phyloP scores from a whole-genome alignment of 1,140 invertebrate species.

The Zaprionus kolodkinae region DNA sequence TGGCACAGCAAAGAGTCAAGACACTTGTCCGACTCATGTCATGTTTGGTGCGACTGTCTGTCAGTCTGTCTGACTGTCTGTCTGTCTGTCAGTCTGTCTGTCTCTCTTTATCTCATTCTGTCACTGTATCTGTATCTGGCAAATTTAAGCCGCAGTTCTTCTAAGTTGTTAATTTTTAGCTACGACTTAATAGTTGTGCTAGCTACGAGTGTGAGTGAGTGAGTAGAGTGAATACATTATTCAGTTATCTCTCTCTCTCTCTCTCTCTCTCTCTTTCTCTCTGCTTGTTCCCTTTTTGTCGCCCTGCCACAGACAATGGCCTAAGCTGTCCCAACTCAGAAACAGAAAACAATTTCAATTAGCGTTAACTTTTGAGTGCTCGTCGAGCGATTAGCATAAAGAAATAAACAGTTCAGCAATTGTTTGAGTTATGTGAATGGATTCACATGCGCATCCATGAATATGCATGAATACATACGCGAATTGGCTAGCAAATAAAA shows the following conservation, averaged over 20 bases:
- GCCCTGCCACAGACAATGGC: slow-evolving; percentile 25
- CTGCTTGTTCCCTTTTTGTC: slow-evolving; percentile 10
- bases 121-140: slow-evolving; percentile 4
- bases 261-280: not conserved
- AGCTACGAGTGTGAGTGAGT: not conserved
- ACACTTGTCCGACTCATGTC: slow-evolving; percentile 14
- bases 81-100: no score
- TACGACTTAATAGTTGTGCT: not conserved
- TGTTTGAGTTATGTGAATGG: slow-evolving; percentile 36
- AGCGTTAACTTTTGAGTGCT: slow-evolving; percentile 47
- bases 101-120: slow-evolving; percentile 4
- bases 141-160: slow-evolving; percentile 18
- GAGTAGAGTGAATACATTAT: not conserved
- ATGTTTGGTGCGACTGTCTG: not conserved
- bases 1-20: slow-evolving; percentile 36
- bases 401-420: slow-evolving; percentile 41
- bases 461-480: slow-evolving; percentile 19
- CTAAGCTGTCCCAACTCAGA: slow-evolving; percentile 18
- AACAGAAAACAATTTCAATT: slow-evolving; percentile 66
- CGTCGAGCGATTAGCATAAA: slow-evolving; percentile 56
- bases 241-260: not conserved
- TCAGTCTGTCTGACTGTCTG: slow-evolving; percentile 9
- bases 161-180: slow-evolving; percentile 19
- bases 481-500: slow-evolving; percentile 14
- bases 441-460: slow-evolving; percentile 20